A percentile compares a stretch with the other conserved stretches of the same genome.
Conservation (phyloP, 2,797 vertebrate species). For the Pantherophis vulpinus region DNA sequence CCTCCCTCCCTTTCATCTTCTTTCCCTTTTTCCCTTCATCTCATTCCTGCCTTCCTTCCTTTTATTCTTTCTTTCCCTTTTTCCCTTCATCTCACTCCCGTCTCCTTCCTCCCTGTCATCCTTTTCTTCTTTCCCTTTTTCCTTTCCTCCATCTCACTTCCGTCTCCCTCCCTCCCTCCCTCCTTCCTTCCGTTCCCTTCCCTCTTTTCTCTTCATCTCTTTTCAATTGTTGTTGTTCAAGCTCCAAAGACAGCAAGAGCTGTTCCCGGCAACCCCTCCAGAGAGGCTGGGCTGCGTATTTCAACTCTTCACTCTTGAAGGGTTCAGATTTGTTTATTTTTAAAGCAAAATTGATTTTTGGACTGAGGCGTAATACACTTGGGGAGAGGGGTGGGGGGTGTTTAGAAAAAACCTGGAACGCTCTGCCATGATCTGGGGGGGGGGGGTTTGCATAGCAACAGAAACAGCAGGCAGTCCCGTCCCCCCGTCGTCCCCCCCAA, state of each 20-base stretch:
- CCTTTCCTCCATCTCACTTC: no score
- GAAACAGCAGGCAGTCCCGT: background rate
- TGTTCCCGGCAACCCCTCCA: background rate
- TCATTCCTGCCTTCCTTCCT: no score
- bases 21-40: no score
- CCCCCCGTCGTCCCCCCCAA: accelerated
- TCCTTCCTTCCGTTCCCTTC: no score
- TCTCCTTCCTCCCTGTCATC: no score
- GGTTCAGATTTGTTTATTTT: background rate
- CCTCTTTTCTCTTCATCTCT: background rate
- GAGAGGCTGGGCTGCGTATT: background rate
- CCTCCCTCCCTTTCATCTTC: no score
- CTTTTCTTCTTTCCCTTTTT: no score
- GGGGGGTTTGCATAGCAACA: background rate
- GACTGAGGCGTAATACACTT: background rate
- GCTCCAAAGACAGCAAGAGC: background rate
- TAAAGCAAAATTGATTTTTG: background rate
- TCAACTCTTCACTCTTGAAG: background rate
- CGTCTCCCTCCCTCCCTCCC: no score
- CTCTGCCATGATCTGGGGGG: background rate
- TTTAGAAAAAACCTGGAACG: background rate
- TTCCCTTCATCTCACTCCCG: no score
- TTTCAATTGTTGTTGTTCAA: background rate
- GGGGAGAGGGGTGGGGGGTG: background rate
- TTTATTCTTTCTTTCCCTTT: no score